Base-by-base conservation (phyloP, 2,888 invertebrate species). In the Spilarctia lutea region DNA sequence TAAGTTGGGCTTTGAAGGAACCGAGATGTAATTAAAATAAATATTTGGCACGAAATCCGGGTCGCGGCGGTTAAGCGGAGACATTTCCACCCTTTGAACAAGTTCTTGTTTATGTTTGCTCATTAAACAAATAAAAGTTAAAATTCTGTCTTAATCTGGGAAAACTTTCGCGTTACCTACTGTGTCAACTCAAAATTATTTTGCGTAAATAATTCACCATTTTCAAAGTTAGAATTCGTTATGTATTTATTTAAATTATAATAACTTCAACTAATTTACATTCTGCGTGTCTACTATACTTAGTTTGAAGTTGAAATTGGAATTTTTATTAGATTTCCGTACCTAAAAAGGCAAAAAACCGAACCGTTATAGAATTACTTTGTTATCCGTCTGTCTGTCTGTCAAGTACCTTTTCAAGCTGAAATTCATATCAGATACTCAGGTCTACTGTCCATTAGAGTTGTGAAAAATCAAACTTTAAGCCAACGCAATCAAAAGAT, bases 71-170 rank as follows among this genome's bases (percentile, higher is more conserved):
- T 94, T 94, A 94, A 92, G 93, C 91, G 91, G 92, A 93, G 94
- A 93, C 94, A 92, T 94, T 94, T 90, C 90, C 91, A 92, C 93
- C 94, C 95, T 95, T 95, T 95, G 95, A 94, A 92, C 92, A 93
- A 95, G 90, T 95, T 94, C 91, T 92, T 95, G 94, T 95, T 95
- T 94, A 91, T 93, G 93, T 94, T 95, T 93, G 91, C 94, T 94
- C 93, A 93, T 94, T 94, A 93, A 93, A 93, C 92, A 94, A 94
- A 94, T 93, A 94, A 92, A 94, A 94, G 93, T 92, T 88, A 87
- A 88, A 90, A 91, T 93, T 92, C 88, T 86, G 88, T 90, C 91
- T 93, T 92, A 92, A 92, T 91, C 91, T 90, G 86, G 83, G 83
- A 79, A 90, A 89, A 91, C 87, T 93, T 91, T 88, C 86, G 85